Evolutionary conservation across 2,888 invertebrate genomes (phyloP).

Genomic region (Dilophus febrilis): DNA sequence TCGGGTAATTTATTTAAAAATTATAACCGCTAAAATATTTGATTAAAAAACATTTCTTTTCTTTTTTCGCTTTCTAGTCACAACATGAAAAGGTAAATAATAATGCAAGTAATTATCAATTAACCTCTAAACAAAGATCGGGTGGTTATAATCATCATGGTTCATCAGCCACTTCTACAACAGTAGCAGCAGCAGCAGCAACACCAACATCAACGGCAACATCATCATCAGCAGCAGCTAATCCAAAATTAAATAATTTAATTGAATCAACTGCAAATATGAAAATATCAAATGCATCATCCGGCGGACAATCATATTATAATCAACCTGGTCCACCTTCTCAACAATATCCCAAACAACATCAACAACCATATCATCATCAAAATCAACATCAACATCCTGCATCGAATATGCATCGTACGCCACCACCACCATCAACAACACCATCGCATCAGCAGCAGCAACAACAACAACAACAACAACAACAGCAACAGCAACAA

Average conservation of each 20-base stretch:
- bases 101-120: neutral
- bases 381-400: constrained; percentile 20
- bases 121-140: neutral
- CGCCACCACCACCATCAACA: constrained; percentile 19
- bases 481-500: constrained; percentile 10
- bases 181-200: neutral
- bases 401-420: constrained; percentile 11
- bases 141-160: neutral
- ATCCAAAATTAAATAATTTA: constrained; percentile 1
- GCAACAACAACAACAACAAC: constrained; percentile 9
- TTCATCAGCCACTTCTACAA: neutral
- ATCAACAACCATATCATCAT: constrained; percentile 6
- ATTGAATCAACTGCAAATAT: constrained; percentile 1
- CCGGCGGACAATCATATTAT: neutral
- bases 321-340: neutral
- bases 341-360: constrained; percentile 10
- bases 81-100: neutral
- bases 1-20: too few relatives aligned
- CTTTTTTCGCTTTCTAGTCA: too few relatives aligned
- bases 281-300: neutral
- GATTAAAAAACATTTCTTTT: too few relatives aligned
- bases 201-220: neutral
- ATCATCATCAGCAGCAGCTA: neutral
- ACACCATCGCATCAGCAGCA: constrained; percentile 6
- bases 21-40: too few relatives aligned